phyloP scores from a whole-genome alignment of 1,140 invertebrate genomes.

The Pararge aegeria region DNA sequence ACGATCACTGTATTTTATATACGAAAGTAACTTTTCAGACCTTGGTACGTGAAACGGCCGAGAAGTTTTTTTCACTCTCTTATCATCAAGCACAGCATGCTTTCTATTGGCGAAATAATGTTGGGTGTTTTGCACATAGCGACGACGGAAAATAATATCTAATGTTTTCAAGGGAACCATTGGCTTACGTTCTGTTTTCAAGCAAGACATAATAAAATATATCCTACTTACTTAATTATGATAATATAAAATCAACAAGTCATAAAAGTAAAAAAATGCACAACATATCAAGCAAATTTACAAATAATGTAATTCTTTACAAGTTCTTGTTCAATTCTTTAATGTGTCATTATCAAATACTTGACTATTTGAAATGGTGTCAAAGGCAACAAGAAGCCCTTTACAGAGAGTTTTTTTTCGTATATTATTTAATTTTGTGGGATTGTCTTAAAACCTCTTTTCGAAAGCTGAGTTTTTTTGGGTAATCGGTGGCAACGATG shows the following conservation, averaged over 20 bases:
- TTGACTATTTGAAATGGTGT: background rate
- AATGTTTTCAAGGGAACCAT: conserved; percentile 69
- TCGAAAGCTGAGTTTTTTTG: too few species aligned
- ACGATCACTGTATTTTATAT: conserved; percentile 69
- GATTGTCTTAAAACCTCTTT: too few species aligned
- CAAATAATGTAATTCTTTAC: conserved; percentile 3
- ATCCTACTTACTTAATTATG: too few species aligned
- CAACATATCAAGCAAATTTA: too few species aligned
- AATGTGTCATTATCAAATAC: conserved; percentile 27
- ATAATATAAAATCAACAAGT: conserved; percentile 5
- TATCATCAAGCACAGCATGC: conserved; percentile 42
- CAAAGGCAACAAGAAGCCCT: too few species aligned
- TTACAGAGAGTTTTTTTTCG: too few species aligned
- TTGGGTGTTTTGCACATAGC: conserved; percentile 67
- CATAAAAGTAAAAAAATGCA: background rate
- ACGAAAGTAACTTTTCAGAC: conserved; percentile 69
- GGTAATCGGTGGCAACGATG: too few species aligned
- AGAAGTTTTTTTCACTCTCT: conserved; percentile 29
- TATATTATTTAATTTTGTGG: too few species aligned
- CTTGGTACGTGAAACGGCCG: conserved; percentile 52
- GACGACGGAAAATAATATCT: conserved; percentile 64
- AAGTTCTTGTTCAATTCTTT: conserved; percentile 2
- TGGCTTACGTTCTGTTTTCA: conserved; percentile 58
- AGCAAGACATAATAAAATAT: conserved; percentile 53
- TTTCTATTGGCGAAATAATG: conserved; percentile 67